Evolutionary conservation across 2,797 vertebrate genomes (phyloP).

Genomic region (Capromys pilorides): DNA sequence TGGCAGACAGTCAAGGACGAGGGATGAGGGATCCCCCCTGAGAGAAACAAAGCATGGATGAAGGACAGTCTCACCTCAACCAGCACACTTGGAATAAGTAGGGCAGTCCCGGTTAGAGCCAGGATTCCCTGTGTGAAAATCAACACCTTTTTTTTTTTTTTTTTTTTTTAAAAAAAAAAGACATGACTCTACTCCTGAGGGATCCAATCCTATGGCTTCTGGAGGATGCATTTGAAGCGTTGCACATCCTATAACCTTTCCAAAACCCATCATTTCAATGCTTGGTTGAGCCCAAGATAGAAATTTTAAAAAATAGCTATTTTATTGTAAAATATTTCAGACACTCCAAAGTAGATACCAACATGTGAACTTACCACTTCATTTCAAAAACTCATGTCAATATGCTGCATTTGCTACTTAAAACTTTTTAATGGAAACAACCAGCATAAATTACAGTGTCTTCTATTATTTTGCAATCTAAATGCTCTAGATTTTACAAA

Average conservation of each 20-base stretch:
- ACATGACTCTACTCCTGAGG: neutral
- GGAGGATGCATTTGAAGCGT: neutral
- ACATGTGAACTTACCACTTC: neutral
- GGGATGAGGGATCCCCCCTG: no score
- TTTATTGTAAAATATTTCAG: constrained; percentile 55
- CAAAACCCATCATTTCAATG: neutral
- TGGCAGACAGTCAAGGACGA: neutral
- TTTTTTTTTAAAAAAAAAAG: neutral
- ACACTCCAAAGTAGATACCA: neutral
- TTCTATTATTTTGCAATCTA: constrained; percentile 51
- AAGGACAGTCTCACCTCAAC: neutral
- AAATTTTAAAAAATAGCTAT: neutral
- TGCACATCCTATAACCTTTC: neutral
- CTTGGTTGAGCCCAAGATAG: neutral
- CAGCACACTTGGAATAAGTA: neutral
- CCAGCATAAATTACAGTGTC: constrained; percentile 16
- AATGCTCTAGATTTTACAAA: constrained; percentile 35
- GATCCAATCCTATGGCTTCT: neutral
- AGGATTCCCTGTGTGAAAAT: neutral
- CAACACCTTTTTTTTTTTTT: neutral
- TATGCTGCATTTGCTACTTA: neutral
- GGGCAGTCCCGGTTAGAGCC: no score
- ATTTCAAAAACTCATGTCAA: constrained; percentile 18
- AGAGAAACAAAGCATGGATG: neutral
- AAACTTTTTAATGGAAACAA: constrained; percentile 8